phyloP scores from a whole-genome alignment of 2,888 invertebrate genomes.

The Epiperipatus broadwayi region DNA sequence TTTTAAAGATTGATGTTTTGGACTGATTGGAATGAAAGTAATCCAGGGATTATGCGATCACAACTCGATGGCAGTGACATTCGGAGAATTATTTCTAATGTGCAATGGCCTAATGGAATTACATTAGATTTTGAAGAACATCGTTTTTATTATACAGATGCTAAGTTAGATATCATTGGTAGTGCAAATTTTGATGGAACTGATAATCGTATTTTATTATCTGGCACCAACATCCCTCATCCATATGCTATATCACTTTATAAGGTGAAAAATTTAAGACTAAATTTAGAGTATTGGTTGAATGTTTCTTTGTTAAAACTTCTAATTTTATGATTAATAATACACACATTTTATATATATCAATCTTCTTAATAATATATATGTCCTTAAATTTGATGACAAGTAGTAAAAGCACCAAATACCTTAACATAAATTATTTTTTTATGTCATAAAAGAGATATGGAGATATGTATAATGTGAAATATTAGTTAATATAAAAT shows the following conservation, averaged over 20 bases:
- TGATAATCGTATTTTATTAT: conserved; percentile 18
- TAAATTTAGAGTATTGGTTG: not conserved
- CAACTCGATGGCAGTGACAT: conserved; percentile 52
- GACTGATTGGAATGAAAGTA: conserved; percentile 66
- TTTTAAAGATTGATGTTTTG: conserved; percentile 44
- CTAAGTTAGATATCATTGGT: conserved; percentile 56
- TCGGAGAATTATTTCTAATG: conserved; percentile 36
- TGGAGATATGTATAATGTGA: too few species aligned
- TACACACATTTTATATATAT: too few species aligned
- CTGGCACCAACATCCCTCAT: conserved; percentile 51
- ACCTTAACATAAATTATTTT: too few species aligned
- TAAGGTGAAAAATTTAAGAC: conserved; percentile 39
- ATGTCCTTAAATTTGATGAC: too few species aligned
- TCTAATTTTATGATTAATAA: too few species aligned
- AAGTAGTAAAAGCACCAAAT: too few species aligned
- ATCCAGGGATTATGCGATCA: conserved; percentile 55
- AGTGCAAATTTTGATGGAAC: conserved; percentile 51
- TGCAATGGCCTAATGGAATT: conserved; percentile 70
- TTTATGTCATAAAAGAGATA: too few species aligned
- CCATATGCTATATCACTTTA: conserved; percentile 69
- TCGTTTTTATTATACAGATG: conserved; percentile 70
- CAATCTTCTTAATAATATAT: too few species aligned
- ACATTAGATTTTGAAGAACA: conserved; percentile 62
- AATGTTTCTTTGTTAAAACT: too few species aligned
- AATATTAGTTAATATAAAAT: too few species aligned